Evolutionary conservation across 2,113 vertebrate species (phyloP).

Genomic region (Burhinus oedicnemus): DNA sequence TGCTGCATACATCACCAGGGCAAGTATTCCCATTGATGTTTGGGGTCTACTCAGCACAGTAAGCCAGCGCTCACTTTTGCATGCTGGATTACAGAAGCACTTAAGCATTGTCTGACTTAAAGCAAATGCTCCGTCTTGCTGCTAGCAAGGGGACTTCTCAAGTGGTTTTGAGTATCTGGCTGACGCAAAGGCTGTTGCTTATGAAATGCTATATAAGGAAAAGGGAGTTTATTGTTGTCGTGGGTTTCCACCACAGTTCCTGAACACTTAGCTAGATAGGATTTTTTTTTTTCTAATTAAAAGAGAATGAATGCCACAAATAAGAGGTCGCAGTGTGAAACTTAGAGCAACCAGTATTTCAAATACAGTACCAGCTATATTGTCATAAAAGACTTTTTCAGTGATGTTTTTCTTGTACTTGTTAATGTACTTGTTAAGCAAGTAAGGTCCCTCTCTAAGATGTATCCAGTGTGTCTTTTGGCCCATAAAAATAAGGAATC

Average conservation of each 20-base stretch:
- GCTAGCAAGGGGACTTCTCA: background rate
- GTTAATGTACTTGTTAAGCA: background rate
- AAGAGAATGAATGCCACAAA: background rate
- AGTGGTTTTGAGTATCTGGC: background rate
- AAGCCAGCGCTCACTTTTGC: background rate
- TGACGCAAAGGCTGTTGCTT: background rate
- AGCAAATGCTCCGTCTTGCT: background rate
- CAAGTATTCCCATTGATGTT: accelerated
- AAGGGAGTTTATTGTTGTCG: background rate
- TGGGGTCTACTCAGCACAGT: background rate
- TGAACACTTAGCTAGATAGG: background rate
- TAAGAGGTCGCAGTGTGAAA: background rate
- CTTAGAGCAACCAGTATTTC: background rate
- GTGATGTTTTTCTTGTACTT: background rate
- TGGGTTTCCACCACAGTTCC: background rate
- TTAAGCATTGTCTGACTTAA: background rate
- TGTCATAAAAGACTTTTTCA: background rate
- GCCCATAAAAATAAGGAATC: background rate
- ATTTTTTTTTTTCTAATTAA: background rate
- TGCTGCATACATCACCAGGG: background rate
- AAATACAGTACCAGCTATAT: background rate
- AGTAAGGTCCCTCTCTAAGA: background rate
- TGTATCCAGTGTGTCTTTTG: background rate
- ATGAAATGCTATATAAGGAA: background rate
- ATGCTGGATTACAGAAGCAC: background rate